These are phyloP conservation scores for Macrophya annulata DNA, from an alignment of 2,888 invertebrate species.

Conservation along the genomic window DNA sequence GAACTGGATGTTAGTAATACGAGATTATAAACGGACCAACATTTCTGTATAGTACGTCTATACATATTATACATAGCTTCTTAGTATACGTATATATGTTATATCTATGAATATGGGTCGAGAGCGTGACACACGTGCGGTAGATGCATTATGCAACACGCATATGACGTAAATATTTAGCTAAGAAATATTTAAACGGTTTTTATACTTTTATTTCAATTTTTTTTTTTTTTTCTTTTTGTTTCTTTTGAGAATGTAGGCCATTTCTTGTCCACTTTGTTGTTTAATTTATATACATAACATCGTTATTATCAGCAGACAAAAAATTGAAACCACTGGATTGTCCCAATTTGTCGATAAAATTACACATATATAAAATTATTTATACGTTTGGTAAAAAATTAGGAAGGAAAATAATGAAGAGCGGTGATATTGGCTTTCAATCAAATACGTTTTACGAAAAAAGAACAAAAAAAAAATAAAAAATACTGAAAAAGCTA, in stretches of 20 bases:
- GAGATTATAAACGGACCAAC: neutral
- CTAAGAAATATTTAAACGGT: conserved; percentile 5
- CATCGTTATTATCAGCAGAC: too few relatives aligned
- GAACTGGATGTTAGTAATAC: conserved; percentile 11
- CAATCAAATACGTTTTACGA: neutral
- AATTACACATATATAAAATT: too few relatives aligned
- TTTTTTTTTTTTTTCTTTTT: neutral
- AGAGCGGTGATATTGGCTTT: neutral
- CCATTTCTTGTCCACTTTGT: neutral
- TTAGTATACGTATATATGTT: too few relatives aligned
- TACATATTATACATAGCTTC: neutral
- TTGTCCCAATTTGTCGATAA: too few relatives aligned
- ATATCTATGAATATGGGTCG: conserved; percentile 6
- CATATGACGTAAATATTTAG: conserved; percentile 30
- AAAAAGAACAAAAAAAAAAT: too few relatives aligned
- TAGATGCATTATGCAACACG: conserved; percentile 37
- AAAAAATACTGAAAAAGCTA: neutral
- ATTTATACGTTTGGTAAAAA: too few relatives aligned
- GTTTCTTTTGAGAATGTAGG: neutral
- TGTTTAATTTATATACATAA: neutral
- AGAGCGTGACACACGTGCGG: conserved; percentile 23
- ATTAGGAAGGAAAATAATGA: neutral
- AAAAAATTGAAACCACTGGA: too few relatives aligned
- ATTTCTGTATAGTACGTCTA: neutral
- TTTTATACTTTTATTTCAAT: too few relatives aligned